Evolutionary conservation across 1,140 invertebrate genomes (phyloP).

Genomic region (Oncopeltus fasciatus): DNA sequence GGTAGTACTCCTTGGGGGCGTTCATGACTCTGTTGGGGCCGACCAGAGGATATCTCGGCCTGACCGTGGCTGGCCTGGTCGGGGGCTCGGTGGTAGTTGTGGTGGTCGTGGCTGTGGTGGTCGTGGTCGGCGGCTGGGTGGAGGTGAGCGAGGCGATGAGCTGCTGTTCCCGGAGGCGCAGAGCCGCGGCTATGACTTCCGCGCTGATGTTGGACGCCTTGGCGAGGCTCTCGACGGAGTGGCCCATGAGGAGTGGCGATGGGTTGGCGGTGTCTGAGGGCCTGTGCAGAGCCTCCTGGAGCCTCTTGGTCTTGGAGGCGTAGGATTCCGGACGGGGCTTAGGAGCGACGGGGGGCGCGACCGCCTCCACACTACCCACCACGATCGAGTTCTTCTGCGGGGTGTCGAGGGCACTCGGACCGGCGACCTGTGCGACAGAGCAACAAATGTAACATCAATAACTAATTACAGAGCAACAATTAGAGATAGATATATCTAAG

Average conservation of each 20-base stretch:
- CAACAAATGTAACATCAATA: too few species aligned
- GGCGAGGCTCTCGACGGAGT: slow-evolving; percentile 38
- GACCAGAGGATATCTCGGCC: slow-evolving; percentile 25
- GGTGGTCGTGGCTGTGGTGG: slow-evolving; percentile 29
- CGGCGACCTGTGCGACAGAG: too few species aligned
- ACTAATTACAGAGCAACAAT: too few species aligned
- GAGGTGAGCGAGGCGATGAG: slow-evolving; percentile 18
- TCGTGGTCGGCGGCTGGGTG: slow-evolving; percentile 29
- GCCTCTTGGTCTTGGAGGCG: not conserved
- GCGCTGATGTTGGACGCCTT: slow-evolving; percentile 56
- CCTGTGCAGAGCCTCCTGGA: not conserved
- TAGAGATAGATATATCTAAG: too few species aligned
- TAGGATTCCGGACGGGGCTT: not conserved
- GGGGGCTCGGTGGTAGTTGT: slow-evolving; percentile 29
- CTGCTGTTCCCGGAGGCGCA: slow-evolving; percentile 45
- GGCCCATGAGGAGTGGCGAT: slow-evolving; percentile 32
- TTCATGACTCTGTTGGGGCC: slow-evolving; percentile 65
- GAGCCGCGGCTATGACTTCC: slow-evolving; percentile 54
- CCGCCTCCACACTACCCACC: not conserved
- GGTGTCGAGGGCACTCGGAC: not conserved
- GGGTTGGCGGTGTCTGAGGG: slow-evolving; percentile 16
- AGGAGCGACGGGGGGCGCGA: not conserved
- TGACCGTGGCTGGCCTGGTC: slow-evolving; percentile 24
- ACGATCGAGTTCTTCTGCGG: slow-evolving; percentile 10
- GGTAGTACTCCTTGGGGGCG: slow-evolving; percentile 73